Evolutionary conservation across 1,140 invertebrate genomes (phyloP), one percentile per base, ranked within the genome.

Genomic region (Trichonephila clavipes): DNA sequence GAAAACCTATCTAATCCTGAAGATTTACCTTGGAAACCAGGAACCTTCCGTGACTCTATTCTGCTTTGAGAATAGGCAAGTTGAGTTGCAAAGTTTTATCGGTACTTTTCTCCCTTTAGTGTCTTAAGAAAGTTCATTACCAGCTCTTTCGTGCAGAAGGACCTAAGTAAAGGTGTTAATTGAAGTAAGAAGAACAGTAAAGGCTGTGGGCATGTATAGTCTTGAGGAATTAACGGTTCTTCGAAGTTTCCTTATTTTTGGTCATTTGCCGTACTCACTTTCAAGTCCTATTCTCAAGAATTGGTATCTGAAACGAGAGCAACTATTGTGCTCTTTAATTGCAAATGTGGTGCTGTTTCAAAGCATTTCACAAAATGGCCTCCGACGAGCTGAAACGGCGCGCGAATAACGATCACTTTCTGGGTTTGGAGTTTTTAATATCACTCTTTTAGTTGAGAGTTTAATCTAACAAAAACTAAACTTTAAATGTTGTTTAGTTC

Each of bases 101-200:
- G 90, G 82, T 87, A 77, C 82, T 92, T 92, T 91, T 21, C 62
- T 91, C 90, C 90, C 59, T 91, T 92, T 92, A 92, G 90, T 87
- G 82, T 92, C 90, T 92, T 86, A 86, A 66, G 90, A 92, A 92
- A 92, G 90, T 92, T 92, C 90, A 92, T 92, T 92, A 92, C 87
- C 90, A 92, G 90, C 64, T 86, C 58, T 82, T 92, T 87, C 82
- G 62, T 62, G 72, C 69, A 77, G 81, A 28, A 83, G 62, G 62
- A 62, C 66, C 58, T 87, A 92, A 86, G 81, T 77, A 92, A 92
- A 92, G 90, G 83, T 92, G 90, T 87, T 92, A 92, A 92, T 92
- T 92, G 90, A 92, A 92, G 90, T 59, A 87, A 77, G 83, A 87
- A 77, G 83, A 86, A 83, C 40, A 59, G 81, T 34, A 72, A 69